phyloP scores from a whole-genome alignment of 1,140 invertebrate genomes.

The Lasaia peninsularis region DNA sequence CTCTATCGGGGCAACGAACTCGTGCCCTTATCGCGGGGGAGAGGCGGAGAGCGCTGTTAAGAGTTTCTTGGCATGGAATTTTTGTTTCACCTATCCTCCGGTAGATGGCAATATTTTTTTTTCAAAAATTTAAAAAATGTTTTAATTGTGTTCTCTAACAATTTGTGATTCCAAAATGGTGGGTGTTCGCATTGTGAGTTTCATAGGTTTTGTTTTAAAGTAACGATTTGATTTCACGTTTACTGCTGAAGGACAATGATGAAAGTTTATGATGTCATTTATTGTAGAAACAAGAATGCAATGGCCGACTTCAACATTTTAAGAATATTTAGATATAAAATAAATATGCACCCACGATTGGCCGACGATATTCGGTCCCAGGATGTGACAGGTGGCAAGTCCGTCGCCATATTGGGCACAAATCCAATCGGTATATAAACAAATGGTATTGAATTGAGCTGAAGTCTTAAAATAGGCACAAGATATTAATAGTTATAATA shows the following conservation, averaged over 20 bases:
- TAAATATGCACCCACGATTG: too few relatives aligned
- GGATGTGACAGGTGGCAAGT: too few relatives aligned
- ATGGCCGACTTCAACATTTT: too few relatives aligned
- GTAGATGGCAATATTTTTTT: constrained; percentile 55
- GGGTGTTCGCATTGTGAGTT: neutral
- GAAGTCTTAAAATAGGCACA: too few relatives aligned
- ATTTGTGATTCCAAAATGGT: neutral
- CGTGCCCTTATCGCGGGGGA: constrained; percentile 72
- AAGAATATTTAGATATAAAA: too few relatives aligned
- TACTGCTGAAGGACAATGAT: neutral
- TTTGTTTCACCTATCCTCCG: constrained; percentile 46
- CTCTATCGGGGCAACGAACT: constrained; percentile 74
- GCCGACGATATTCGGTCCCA: too few relatives aligned
- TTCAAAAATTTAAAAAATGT: constrained; percentile 12
- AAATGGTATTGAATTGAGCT: too few relatives aligned
- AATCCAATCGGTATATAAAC: too few relatives aligned
- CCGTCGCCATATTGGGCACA: too few relatives aligned
- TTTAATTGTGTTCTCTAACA: neutral
- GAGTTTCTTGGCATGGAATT: constrained; percentile 36
- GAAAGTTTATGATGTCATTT: neutral
- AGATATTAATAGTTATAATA: too few relatives aligned
- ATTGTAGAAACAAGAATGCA: too few relatives aligned
- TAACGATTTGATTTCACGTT: neutral
- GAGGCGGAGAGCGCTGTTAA: constrained; percentile 45
- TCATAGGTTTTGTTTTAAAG: neutral